Evolutionary conservation across 2,797 vertebrate species (phyloP).

Genomic region (Lepus townsendii): DNA sequence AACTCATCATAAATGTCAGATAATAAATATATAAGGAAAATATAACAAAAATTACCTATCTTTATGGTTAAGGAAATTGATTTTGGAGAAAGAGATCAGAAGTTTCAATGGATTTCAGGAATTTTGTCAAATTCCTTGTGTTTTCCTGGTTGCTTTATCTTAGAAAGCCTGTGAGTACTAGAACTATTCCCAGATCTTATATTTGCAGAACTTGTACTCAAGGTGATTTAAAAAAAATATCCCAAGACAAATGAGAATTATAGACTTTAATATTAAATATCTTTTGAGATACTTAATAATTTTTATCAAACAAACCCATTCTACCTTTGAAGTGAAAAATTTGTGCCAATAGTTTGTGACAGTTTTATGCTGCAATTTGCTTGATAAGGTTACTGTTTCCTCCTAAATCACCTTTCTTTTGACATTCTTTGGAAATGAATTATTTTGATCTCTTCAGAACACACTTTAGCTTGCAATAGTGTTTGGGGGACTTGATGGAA

Average conservation of each 20-base stretch:
- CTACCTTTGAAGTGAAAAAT: constrained; percentile 51
- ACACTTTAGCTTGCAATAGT: neutral
- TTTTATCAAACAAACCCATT: neutral
- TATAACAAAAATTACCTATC: neutral
- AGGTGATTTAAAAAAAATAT: neutral
- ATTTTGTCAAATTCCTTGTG: neutral
- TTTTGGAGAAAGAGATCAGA: neutral
- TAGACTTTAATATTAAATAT: neutral
- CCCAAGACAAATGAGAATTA: neutral
- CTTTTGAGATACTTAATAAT: neutral
- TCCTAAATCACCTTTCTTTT: neutral
- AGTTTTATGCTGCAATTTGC: constrained; percentile 51
- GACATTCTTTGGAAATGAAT: constrained; percentile 10
- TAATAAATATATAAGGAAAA: constrained; percentile 23
- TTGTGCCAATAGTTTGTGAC: neutral
- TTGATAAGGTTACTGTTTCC: neutral
- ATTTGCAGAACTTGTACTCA: neutral
- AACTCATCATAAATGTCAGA: neutral
- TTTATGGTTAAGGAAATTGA: neutral
- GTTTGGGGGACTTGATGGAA: constrained; percentile 64
- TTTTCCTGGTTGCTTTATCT: neutral
- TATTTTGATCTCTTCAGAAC: constrained; percentile 57
- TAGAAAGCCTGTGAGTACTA: neutral
- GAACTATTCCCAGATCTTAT: neutral
- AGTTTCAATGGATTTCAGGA: neutral